These are phyloP conservation scores for Mus pahari DNA, from an alignment of 2,113 vertebrate genomes.

Conservation along the genomic window DNA sequence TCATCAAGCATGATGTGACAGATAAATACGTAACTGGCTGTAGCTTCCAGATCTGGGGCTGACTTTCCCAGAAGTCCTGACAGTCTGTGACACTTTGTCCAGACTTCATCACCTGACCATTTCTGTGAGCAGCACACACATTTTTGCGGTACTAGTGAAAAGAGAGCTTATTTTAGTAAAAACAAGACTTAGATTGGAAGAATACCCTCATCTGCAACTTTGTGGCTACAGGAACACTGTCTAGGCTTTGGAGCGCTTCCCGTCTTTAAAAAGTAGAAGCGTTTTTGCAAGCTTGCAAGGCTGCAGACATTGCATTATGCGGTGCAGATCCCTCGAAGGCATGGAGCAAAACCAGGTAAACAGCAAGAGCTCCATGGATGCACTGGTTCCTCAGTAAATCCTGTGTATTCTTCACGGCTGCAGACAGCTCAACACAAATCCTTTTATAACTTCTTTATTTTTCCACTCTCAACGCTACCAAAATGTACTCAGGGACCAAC, in stretches of 20 bases:
- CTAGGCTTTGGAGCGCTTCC: background rate
- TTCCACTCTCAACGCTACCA: background rate
- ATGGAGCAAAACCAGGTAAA: background rate
- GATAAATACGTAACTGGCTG: background rate
- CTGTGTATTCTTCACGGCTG: background rate
- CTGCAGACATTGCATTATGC: background rate
- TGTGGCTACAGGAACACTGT: background rate
- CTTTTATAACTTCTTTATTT: background rate
- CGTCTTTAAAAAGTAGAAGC: background rate
- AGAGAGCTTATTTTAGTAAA: background rate
- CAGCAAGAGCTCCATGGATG: background rate
- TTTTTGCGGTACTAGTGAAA: background rate
- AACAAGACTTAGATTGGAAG: background rate
- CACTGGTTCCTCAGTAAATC: background rate
- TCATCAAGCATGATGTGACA: background rate
- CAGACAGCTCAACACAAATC: background rate
- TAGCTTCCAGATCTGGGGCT: background rate
- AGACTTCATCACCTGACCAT: background rate
- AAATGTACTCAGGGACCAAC: background rate
- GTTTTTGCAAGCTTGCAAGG: background rate
- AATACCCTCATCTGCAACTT: background rate
- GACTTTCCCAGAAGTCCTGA: background rate
- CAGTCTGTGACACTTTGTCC: background rate
- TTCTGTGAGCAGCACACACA: background rate
- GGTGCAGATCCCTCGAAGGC: background rate